Base-by-base conservation (phyloP, 2,888 invertebrate genomes). In the Augiades crinisus region DNA sequence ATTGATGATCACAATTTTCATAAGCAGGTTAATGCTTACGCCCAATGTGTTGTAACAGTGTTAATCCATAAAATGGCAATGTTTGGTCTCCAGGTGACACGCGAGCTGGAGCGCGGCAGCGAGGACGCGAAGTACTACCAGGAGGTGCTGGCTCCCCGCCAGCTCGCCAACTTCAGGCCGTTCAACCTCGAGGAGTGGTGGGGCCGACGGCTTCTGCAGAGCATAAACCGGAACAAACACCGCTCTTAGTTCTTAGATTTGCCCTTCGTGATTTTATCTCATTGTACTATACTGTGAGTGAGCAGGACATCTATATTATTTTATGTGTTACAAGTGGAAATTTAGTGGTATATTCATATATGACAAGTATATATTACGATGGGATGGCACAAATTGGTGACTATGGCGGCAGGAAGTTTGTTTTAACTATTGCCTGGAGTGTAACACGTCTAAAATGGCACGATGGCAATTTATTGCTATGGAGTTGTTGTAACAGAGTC, bases 181-280 rank as follows among this genome's bases (percentile, higher is more conserved):
- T 95, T 95, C 76, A 93, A 95, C 78, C 83, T 95, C 56, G 95
- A 95, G 65, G 93, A 93, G 65, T 94, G 92, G 89, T 95, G 94
- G 93, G 94, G 92, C 12, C 91, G 94, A 54, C 92, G 94, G 52
- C 81, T 93, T 57, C 91, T 94, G 49, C 94, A 94, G 78, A 93
- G 90, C 76, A 90, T 93, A 64, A 91, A 90, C 68, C 88, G 91
- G 54, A 86, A 84, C 67, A 91, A 91, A 57, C 87, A 88, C 61
- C 78, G 87, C 49, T 81, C 86, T 69, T 89, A 87, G 82, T 77
- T 75, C 59, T 50, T 40, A 38, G 36, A 55, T 33, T 19, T 36
- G 16, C 36, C 43, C 40, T 34, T 53, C 31, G 51, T 45, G 51
- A 52, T 52, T 24, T 24, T 52, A 52, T 52, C 51, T 52, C 51